Conservation (phyloP, 2,888 invertebrate species). For the Eurytoma adleriae region DNA sequence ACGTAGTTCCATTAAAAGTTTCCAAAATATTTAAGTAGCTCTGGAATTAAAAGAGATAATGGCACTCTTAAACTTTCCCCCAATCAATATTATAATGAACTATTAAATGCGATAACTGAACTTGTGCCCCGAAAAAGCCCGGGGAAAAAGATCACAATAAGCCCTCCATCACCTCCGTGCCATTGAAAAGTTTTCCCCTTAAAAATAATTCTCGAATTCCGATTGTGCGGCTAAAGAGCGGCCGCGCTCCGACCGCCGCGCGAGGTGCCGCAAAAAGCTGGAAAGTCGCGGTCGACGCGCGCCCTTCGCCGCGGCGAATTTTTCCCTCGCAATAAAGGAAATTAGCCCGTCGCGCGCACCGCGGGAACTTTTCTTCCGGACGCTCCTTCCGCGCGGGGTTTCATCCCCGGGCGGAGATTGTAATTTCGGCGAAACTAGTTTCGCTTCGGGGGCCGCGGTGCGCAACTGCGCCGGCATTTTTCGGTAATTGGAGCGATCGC, state of each 20-base stretch:
- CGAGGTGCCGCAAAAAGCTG: too few species aligned
- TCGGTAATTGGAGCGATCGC: constrained; percentile 24
- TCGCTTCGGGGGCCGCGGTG: neutral
- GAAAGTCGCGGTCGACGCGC: too few species aligned
- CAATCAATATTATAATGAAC: neutral
- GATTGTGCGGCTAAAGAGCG: neutral
- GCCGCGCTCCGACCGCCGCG: too few species aligned
- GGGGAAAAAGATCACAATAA: neutral
- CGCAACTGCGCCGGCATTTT: neutral
- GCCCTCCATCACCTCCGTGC: neutral
- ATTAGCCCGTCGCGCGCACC: constrained; percentile 38
- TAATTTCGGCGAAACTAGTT: constrained; percentile 33
- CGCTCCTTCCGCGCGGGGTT: neutral
- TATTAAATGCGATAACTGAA: neutral
- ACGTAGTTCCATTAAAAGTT: constrained; percentile 15
- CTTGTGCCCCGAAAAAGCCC: neutral
- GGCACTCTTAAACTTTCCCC: neutral
- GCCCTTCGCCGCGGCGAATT: neutral
- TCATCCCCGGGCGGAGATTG: constrained; percentile 42
- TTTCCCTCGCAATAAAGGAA: constrained; percentile 40
- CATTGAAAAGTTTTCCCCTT: neutral
- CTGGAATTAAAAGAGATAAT: constrained; percentile 5
- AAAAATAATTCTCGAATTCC: neutral
- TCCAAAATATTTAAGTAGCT: constrained; percentile 6
- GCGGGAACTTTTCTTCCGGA: neutral